phyloP scores from a whole-genome alignment of 2,113 vertebrate species.

The Charina bottae region DNA sequence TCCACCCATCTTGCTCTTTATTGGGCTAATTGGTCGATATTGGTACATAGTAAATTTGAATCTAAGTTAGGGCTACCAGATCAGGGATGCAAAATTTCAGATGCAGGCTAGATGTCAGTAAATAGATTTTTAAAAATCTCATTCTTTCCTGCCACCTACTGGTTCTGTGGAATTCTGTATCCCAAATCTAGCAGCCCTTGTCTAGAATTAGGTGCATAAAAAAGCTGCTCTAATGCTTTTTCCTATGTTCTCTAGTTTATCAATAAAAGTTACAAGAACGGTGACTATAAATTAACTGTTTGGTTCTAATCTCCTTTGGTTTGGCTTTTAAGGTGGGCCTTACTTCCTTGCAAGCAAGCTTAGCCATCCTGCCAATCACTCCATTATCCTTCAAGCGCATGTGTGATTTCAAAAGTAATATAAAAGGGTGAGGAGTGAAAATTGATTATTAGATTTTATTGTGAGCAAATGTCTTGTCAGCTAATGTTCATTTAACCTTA shows the following conservation, averaged over 20 bases:
- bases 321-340: background rate
- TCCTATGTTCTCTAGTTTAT: background rate
- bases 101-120: background rate
- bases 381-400: background rate
- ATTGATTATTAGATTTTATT: conserved; percentile 14
- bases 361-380: background rate
- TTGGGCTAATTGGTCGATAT: background rate
- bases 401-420: background rate
- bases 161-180: background rate
- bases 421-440: background rate
- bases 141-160: background rate
- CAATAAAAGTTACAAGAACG: background rate
- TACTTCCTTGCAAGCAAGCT: background rate
- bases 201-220: background rate
- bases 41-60: background rate
- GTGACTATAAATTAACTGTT: background rate
- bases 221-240: background rate
- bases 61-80: background rate
- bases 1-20: background rate
- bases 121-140: background rate
- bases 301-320: background rate
- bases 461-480: background rate
- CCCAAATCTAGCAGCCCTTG: background rate
- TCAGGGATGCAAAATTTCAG: background rate
- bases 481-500: conserved; percentile 8